Percentiles rank a stretch among this genome's conserved stretches.
These are phyloP conservation scores for Crotalus viridis DNA, from an alignment of 2,113 vertebrate species.

Conservation along the genomic window DNA sequence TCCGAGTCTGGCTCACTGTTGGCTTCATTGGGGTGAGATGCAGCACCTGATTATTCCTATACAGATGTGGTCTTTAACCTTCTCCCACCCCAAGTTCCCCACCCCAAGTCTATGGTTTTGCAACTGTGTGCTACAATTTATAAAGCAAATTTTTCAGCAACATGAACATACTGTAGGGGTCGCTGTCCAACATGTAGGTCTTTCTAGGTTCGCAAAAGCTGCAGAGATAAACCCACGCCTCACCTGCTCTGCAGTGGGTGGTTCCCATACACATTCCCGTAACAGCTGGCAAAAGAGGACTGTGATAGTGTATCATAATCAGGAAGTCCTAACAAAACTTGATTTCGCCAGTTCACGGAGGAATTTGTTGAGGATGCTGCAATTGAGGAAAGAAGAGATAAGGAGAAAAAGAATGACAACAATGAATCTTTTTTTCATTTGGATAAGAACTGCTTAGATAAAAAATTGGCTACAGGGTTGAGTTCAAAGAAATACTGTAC, in stretches of 20 bases:
- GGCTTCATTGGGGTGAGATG: not conserved
- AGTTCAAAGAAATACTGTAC: not conserved
- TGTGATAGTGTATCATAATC: conserved; percentile 77
- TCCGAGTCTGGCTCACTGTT: not conserved
- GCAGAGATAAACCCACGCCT: conserved; percentile 50
- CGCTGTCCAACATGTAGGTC: not conserved
- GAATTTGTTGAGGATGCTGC: conserved; percentile 79
- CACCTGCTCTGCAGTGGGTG: conserved; percentile 86
- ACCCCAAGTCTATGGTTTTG: not conserved
- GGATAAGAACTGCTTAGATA: not conserved
- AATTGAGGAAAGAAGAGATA: conserved; percentile 17
- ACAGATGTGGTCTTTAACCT: not conserved
- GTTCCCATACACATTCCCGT: conserved; percentile 75
- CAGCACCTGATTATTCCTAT: not conserved
- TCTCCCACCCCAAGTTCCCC: not conserved
- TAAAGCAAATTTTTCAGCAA: not conserved
- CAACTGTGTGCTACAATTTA: not conserved
- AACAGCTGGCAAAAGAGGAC: conserved; percentile 79
- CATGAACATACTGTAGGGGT: not conserved
- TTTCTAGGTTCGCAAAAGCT: not conserved
- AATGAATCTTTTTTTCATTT: not conserved
- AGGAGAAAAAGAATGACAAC: not conserved
- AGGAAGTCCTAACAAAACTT: conserved; percentile 70
- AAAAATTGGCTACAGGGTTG: not conserved
- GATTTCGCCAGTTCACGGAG: conserved; percentile 81